A percentile compares a stretch with the other conserved stretches of the same genome.
Evolutionary conservation across 1,140 invertebrate species (phyloP).

Genomic region (Tetragonula clypearis): DNA sequence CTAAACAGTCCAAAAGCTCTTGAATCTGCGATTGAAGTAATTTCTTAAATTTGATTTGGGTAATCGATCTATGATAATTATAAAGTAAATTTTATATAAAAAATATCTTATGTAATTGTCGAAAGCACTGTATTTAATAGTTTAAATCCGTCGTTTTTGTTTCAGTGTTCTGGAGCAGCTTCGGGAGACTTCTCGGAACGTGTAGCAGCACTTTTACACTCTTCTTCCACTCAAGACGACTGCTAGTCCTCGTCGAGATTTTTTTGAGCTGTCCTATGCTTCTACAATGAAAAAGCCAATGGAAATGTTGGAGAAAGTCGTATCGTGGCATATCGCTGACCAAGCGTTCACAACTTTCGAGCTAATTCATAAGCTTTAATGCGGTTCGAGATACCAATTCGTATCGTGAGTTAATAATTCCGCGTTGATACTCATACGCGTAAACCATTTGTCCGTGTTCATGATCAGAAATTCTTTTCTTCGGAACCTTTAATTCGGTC

Average conservation of each 20-base stretch:
- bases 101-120: neutral
- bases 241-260: slow-evolving; percentile 69
- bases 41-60: too few relatives aligned
- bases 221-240: slow-evolving; percentile 74
- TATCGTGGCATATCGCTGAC: neutral
- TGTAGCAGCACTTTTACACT: slow-evolving; percentile 72
- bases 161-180: slow-evolving; percentile 67
- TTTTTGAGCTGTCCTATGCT: neutral
- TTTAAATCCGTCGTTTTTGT: slow-evolving; percentile 23
- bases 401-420: neutral
- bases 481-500: neutral
- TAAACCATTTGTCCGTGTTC: neutral
- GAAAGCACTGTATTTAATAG: neutral
- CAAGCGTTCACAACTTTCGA: slow-evolving; percentile 29
- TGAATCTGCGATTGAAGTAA: too few relatives aligned
- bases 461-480: neutral
- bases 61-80: too few relatives aligned
- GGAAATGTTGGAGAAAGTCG: neutral
- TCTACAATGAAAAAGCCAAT: neutral
- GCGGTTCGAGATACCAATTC: neutral
- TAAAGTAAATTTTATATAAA: too few relatives aligned
- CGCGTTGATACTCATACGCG: neutral
- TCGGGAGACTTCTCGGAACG: slow-evolving; percentile 72
- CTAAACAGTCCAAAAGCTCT: too few relatives aligned
- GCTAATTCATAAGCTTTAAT: slow-evolving; percentile 34